Percentiles rank a stretch among this genome's conserved stretches.
These are phyloP conservation scores for Zeus faber DNA, from an alignment of 2,113 vertebrate species.

Conservation along the genomic window DNA sequence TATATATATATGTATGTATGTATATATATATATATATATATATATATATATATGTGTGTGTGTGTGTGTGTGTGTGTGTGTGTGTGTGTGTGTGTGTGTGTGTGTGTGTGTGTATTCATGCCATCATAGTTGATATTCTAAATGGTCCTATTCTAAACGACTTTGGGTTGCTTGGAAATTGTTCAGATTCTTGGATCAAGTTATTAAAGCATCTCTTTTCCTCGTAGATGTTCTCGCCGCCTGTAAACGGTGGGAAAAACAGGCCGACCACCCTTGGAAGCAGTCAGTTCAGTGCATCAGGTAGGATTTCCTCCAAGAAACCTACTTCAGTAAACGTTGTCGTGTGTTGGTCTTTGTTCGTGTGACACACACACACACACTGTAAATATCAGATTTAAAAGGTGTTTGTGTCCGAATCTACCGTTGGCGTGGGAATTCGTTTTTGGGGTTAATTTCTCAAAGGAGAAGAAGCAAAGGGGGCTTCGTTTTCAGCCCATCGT, in stretches of 20 bases:
- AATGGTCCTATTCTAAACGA: no score
- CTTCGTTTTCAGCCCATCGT: slow-evolving; percentile 32
- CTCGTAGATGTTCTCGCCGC: slow-evolving; percentile 98
- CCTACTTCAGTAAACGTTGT: slow-evolving; percentile 2
- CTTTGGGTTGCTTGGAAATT: slow-evolving; percentile 2
- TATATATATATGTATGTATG: no score
- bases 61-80: no score
- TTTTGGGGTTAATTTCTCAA: slow-evolving; percentile 17
- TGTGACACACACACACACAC: not conserved
- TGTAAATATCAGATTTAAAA: not conserved
- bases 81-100: no score
- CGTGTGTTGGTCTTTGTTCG: slow-evolving; percentile 6
- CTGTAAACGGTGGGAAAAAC: slow-evolving; percentile 94
- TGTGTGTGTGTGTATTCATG: no score
- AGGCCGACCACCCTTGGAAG: slow-evolving; percentile 95
- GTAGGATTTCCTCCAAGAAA: slow-evolving; percentile 75
- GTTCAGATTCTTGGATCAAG: no score
- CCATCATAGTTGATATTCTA: no score
- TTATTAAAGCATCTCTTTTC: no score
- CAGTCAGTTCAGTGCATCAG: slow-evolving; percentile 96
- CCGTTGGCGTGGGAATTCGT: not conserved
- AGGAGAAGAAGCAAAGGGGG: no score
- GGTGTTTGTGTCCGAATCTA: not conserved
- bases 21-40: no score
- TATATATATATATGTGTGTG: no score